Evolutionary conservation across 2,888 invertebrate genomes (phyloP).

Genomic region (Bedellia somnulentella): DNA sequence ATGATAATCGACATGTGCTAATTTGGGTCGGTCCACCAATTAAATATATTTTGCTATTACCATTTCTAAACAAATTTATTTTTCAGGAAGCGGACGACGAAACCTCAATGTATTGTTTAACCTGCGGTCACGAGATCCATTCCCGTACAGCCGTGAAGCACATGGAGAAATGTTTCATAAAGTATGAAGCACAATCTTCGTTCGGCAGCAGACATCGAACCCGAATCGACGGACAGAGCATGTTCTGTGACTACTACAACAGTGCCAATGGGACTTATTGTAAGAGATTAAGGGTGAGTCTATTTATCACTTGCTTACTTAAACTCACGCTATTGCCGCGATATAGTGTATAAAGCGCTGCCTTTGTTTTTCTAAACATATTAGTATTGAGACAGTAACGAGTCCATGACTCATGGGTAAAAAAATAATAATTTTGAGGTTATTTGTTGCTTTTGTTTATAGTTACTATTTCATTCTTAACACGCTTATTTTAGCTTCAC

Average conservation of each 20-base stretch:
- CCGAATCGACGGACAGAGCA: slow-evolving; percentile 87
- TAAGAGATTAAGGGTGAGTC: slow-evolving; percentile 78
- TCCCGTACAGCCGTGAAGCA: slow-evolving; percentile 91
- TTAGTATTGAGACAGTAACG: no score
- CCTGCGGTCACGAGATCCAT: slow-evolving; percentile 95
- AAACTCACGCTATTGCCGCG: no score
- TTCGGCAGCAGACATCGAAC: slow-evolving; percentile 95
- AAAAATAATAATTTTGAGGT: no score
- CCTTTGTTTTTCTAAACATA: no score
- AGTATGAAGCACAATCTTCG: slow-evolving; percentile 96
- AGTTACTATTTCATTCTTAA: no score
- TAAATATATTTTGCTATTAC: background rate
- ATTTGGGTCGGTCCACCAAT: no score
- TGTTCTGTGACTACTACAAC: slow-evolving; percentile 98
- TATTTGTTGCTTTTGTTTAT: no score
- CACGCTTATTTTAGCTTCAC: no score
- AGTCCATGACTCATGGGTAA: no score
- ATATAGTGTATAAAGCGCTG: no score
- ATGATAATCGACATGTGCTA: no score
- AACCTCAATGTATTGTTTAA: slow-evolving; percentile 91
- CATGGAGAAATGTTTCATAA: slow-evolving; percentile 97
- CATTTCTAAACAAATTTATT: background rate
- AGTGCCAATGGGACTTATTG: slow-evolving; percentile 88
- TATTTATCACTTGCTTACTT: background rate
- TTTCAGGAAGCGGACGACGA: slow-evolving; percentile 62